These are phyloP conservation scores for Lepilemur ruficaudatus DNA, from an alignment of 2,797 vertebrate species.

Conservation along the genomic window DNA sequence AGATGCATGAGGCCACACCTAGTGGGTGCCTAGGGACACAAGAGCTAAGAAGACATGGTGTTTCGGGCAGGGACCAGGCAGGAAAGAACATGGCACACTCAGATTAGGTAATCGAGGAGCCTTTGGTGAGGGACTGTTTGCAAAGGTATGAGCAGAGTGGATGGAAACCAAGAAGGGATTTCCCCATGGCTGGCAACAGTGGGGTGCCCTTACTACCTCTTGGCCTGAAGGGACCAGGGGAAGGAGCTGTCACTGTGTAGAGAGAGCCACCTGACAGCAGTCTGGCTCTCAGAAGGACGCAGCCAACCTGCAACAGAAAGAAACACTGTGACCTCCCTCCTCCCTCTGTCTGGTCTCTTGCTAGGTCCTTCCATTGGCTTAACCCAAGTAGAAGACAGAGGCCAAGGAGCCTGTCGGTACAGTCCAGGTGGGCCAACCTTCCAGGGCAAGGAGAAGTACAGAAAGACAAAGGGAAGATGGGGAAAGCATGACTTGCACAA, in stretches of 20 bases:
- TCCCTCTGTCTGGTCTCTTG: neutral
- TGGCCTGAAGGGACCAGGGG: neutral
- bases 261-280: neutral
- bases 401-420: neutral
- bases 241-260: neutral
- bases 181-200: neutral
- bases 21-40: too few species aligned
- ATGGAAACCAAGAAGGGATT: neutral
- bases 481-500: neutral
- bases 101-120: neutral
- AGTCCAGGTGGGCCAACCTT: neutral
- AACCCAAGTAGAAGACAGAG: neutral
- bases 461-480: neutral
- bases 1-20: neutral
- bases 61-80: neutral
- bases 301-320: neutral
- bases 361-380: neutral
- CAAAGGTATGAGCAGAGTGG: neutral
- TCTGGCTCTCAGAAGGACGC: neutral
- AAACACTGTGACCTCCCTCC: neutral
- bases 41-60: neutral
- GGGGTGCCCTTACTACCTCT: neutral
- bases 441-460: neutral
- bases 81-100: neutral
- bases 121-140: neutral